Conservation (phyloP, 2,888 invertebrate species). For the Volucella zonaria region DNA sequence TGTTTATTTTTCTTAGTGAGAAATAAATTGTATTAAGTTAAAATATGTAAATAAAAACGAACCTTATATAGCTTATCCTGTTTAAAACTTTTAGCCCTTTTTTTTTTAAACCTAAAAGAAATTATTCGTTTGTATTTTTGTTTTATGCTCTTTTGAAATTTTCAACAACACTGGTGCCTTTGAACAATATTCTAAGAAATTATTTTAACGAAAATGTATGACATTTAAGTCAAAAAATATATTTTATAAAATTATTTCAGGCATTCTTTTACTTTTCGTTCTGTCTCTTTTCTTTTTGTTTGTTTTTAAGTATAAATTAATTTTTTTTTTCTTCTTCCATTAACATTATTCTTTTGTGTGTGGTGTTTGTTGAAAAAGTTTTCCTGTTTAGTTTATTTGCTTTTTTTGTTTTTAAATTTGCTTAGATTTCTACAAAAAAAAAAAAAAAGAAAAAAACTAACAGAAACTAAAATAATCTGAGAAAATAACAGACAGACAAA, state of each 20-base stretch:
- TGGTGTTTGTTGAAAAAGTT: conserved; percentile 37
- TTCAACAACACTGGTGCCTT: conserved; percentile 53
- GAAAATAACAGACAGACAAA: conserved; percentile 24
- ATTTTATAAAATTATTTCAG: conserved; percentile 34
- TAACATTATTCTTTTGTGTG: conserved; percentile 33
- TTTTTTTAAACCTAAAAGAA: conserved; percentile 41
- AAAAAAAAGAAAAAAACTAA: conserved; percentile 19
- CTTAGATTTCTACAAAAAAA: conserved; percentile 53
- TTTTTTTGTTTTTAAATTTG: conserved; percentile 32
- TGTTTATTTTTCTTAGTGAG: no score
- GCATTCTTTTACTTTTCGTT: background rate
- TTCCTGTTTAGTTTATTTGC: conserved; percentile 62
- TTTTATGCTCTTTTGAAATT: conserved; percentile 4
- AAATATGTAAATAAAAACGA: conserved; percentile 1
- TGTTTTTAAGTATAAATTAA: conserved; percentile 46
- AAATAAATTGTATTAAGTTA: no score
- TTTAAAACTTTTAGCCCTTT: conserved; percentile 22
- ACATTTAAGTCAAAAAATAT: conserved; percentile 32
- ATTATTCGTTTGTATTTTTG: conserved; percentile 1
- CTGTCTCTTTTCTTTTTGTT: background rate
- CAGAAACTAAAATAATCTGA: conserved; percentile 7
- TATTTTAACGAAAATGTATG: conserved; percentile 29
- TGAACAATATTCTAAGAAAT: conserved; percentile 23
- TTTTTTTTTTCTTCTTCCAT: conserved; percentile 7
- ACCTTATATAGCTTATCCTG: conserved; percentile 7